These are phyloP conservation scores for Pristionchus exspectatus DNA, from an alignment of 2,888 invertebrate species.

Conservation along the genomic window DNA sequence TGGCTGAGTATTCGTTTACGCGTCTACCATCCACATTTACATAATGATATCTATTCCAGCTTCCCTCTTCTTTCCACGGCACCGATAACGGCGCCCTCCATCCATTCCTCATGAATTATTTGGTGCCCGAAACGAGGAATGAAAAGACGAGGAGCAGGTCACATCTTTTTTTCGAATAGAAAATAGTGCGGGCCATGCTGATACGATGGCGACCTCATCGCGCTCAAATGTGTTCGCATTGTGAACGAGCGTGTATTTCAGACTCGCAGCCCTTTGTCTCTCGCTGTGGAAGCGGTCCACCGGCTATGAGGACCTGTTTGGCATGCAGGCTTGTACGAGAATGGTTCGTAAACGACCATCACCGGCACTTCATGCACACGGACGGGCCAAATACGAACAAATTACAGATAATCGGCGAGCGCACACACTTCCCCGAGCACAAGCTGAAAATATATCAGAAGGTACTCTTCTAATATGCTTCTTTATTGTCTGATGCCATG, in stretches of 20 bases:
- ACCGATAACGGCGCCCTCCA: slow-evolving; percentile 26
- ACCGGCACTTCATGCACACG: too few species aligned
- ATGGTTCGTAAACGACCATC: too few species aligned
- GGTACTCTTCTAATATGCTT: background rate
- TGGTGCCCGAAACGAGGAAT: background rate
- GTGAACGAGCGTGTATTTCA: too few species aligned
- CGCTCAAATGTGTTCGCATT: too few species aligned
- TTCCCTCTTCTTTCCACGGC: background rate
- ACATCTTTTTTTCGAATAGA: too few species aligned
- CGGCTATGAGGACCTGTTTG: background rate
- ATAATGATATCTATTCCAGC: background rate
- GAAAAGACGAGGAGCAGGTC: slow-evolving; percentile 20
- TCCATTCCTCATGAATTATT: background rate
- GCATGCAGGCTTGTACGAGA: slow-evolving; percentile 31
- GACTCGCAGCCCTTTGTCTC: slow-evolving; percentile 11
- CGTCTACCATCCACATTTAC: too few species aligned
- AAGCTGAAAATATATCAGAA: slow-evolving; percentile 14
- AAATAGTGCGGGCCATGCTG: too few species aligned
- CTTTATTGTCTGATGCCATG: too few species aligned
- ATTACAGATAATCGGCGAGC: slow-evolving; percentile 23
- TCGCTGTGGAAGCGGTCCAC: background rate
- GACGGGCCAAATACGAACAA: too few species aligned
- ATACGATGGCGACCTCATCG: too few species aligned
- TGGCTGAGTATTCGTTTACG: too few species aligned
- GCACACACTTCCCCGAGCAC: background rate